Base-by-base conservation (phyloP, 2,113 vertebrate species). In the Ceyx melanurus region DNA sequence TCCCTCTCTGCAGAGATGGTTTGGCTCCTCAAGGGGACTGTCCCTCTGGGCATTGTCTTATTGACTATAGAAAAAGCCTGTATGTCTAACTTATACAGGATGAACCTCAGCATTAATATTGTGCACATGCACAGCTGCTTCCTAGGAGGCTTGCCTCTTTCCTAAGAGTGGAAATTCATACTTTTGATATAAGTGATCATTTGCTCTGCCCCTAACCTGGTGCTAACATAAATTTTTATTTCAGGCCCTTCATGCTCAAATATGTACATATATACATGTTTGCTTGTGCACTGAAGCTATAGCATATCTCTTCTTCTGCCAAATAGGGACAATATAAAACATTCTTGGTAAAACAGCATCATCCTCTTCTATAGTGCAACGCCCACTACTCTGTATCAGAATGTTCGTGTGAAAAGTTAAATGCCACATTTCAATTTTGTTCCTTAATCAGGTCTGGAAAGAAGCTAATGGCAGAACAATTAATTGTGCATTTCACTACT, bases 251-350 rank as follows among this genome's bases (percentile, higher is more conserved):
- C 15, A 3, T 62, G 66, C 23, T 88, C 57, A 67, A 29, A 58
- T 42, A 72, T 16, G 5, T 67, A 9, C 15, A 11, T 13, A 3
- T 33, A n/a, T 51, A 20, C 5, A 21, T 0, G 1, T 26, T 45
- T 82, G 3, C 40, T 21, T 42, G 12, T 33, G 74, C 53, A 58
- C 10, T 45, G 33, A 84, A 71, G 19, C 4, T 82, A 40, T n/a
- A 5, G 2, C 5, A 43, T 31, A n/a, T 13, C 3, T 46, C 11
- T 84, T 72, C 42, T 53, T 37, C 48, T 79, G 20, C 7, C 18
- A 72, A 54, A 45, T 2, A 72, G 3, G 4, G 12, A 5, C 13
- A 48, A 51, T 40, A 35, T 4, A n/a, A 9, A 86, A 35, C 5
- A 45, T 22, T 17, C 48, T 33, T 5, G 1, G 10, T 58, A 53